Evolutionary conservation across 1,140 invertebrate species (phyloP).

Genomic region (Arion vulgaris): DNA sequence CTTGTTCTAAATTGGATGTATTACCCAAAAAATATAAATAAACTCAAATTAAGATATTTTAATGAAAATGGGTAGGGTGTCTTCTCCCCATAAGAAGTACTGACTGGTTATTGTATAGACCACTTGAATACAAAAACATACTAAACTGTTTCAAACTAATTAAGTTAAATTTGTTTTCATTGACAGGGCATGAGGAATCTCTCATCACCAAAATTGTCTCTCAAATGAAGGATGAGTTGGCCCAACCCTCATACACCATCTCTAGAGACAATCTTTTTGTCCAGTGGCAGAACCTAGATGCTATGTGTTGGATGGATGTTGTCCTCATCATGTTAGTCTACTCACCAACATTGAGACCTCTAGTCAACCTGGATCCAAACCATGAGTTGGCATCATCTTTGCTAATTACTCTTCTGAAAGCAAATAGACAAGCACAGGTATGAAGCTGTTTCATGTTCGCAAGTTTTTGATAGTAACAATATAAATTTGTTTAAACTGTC

Average conservation of each 20-base stretch:
- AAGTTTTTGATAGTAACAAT: too few relatives aligned
- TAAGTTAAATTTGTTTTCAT: too few relatives aligned
- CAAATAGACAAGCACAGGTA: slow-evolving; percentile 58
- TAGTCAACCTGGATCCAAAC: slow-evolving; percentile 35
- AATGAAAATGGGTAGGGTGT: too few relatives aligned
- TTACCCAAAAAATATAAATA: too few relatives aligned
- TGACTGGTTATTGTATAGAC: too few relatives aligned
- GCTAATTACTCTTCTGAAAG: slow-evolving; percentile 56
- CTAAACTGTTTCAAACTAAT: too few relatives aligned
- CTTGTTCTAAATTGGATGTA: too few relatives aligned
- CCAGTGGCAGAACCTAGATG: slow-evolving; percentile 70
- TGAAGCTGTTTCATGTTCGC: too few relatives aligned
- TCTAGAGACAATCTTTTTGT: slow-evolving; percentile 43
- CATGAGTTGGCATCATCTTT: slow-evolving; percentile 45
- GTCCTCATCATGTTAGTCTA: slow-evolving; percentile 64
- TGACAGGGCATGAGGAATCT: slow-evolving; percentile 9
- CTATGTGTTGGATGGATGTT: slow-evolving; percentile 71
- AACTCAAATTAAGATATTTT: too few relatives aligned
- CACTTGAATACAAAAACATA: too few relatives aligned
- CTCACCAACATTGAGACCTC: slow-evolving; percentile 51
- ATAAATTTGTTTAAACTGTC: too few relatives aligned
- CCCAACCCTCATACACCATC: background rate
- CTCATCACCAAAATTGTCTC: slow-evolving; percentile 5
- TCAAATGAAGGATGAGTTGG: background rate
- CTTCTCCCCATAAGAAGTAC: too few relatives aligned